A percentile compares a stretch with the other conserved stretches of the same genome.
These are phyloP conservation scores for Acipenser oxyrinchus DNA, from an alignment of 2,797 vertebrate species.

Conservation along the genomic window DNA sequence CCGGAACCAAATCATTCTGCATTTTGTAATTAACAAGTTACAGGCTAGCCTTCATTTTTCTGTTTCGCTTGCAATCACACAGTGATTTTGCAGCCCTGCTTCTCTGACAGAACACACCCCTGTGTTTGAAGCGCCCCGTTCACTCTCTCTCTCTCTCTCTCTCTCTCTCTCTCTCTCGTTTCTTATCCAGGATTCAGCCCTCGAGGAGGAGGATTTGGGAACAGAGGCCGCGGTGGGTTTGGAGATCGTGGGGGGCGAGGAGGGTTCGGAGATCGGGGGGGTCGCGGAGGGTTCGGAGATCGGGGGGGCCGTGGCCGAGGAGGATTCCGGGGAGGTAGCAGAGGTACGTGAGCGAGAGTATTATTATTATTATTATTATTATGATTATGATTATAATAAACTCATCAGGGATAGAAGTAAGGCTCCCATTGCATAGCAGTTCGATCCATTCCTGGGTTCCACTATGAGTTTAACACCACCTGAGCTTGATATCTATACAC, in stretches of 20 bases:
- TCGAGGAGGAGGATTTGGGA: slow-evolving; percentile 43
- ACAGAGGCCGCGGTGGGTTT: slow-evolving; percentile 31
- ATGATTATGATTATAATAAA: neutral
- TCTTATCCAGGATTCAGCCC: slow-evolving; percentile 53
- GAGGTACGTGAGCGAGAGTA: slow-evolving; percentile 32
- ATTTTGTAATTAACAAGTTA: no score
- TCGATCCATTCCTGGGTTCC: neutral
- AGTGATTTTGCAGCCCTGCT: neutral
- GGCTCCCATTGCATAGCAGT: neutral
- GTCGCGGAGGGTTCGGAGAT: no score
- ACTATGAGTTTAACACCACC: no score
- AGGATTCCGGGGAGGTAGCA: slow-evolving; percentile 54
- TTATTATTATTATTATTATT: neutral
- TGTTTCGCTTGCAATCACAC: neutral
- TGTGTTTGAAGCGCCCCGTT: neutral
- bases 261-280: neutral
- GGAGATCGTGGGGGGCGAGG: slow-evolving; percentile 40
- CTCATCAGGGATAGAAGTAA: neutral
- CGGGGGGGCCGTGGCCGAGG: slow-evolving; percentile 44
- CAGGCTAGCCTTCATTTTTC: no score
- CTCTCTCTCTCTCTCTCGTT: neutral
- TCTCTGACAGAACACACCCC: neutral
- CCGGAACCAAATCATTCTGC: no score
- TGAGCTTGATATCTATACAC: no score
- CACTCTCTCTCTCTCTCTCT: no score